A percentile compares a stretch with the other conserved stretches of the same genome.
phyloP scores from a whole-genome alignment of 1,140 invertebrate genomes.

The Acyrthosiphon pisum region DNA sequence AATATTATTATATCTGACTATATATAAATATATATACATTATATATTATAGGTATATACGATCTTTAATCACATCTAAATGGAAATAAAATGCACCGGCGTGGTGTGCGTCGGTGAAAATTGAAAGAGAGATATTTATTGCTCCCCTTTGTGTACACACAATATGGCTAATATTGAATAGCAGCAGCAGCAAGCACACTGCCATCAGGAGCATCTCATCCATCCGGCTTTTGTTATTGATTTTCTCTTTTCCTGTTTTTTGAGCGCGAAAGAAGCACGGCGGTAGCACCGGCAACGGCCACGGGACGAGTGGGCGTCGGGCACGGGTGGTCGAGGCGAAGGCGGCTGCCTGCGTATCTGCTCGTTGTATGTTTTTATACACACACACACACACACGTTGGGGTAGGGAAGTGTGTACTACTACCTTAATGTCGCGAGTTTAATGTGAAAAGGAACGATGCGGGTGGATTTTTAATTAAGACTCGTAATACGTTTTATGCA shows the following conservation, averaged over 20 bases:
- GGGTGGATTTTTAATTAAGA: constrained; percentile 52
- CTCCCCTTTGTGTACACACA: constrained; percentile 12
- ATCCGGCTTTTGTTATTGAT: constrained; percentile 52
- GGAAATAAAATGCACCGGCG: constrained; percentile 25
- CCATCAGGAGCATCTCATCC: constrained; percentile 46
- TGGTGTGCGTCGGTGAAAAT: not conserved
- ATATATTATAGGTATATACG: not conserved
- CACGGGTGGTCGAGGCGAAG: not conserved
- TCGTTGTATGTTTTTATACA: not conserved
- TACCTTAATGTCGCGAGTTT: constrained; percentile 47
- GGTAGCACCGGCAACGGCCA: not conserved
- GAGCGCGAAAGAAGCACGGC: not conserved
- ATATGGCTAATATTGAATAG: constrained; percentile 38
- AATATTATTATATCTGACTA: constrained; percentile 15
- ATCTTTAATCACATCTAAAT: constrained; percentile 22
- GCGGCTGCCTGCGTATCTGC: not conserved
- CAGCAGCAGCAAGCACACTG: not conserved
- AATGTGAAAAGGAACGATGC: constrained; percentile 40
- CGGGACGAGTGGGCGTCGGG: not conserved
- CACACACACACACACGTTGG: not conserved
- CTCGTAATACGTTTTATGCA: constrained; percentile 47
- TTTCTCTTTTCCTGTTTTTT: constrained; percentile 48
- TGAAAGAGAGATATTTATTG: constrained; percentile 36
- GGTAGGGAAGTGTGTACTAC: not conserved
- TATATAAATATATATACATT: not conserved